Base-by-base conservation (phyloP, 2,888 invertebrate genomes). In the Pilophorus perplexus region DNA sequence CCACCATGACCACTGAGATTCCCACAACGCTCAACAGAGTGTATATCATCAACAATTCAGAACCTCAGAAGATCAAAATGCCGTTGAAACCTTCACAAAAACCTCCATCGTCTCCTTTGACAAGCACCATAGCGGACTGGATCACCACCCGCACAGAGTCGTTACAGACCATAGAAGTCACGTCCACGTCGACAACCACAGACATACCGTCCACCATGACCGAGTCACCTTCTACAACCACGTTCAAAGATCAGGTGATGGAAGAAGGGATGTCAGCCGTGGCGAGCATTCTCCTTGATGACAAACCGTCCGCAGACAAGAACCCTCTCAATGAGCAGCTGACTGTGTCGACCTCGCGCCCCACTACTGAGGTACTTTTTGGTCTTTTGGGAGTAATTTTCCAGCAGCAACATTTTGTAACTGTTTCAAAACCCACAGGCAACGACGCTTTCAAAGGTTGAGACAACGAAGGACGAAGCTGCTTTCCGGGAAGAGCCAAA, bases 181-280 rank as follows among this genome's bases (percentile, higher is more conserved):
- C 57, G 16, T 40, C 64, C 5, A 23, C 62, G 16, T 44, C 64
- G 18, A 48, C 52, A 12, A 42, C 64, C n/a, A 46, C 57, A 4
- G 64, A 64, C 2, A 18, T 16, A 16, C 54, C 33, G 2, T 25
- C 40, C 8, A 65, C 66, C 18, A 67, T 57, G 1, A 66, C 67
- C 4, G 55, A 57, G 27, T 22, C 55, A 27, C 64, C 66, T 4
- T 57, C 69, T 10, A 59, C 67, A 33, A 67, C 66, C 3, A 68
- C 52, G 12, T 66, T 67, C 50, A 66, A 65, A 52, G 71, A 71
- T 57, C 65, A 68, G 27, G 55, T 67, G n/a, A 54, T 73, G 10
- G 71, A 72, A 50, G 71, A 71, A 64, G 72, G 72, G 18, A 73
- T 73, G 46, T 73, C 73, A 44, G 73, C 73, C 12, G 72, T 73